Evolutionary conservation across 2,888 invertebrate species (phyloP).

Genomic region (Acronicta aceris): DNA sequence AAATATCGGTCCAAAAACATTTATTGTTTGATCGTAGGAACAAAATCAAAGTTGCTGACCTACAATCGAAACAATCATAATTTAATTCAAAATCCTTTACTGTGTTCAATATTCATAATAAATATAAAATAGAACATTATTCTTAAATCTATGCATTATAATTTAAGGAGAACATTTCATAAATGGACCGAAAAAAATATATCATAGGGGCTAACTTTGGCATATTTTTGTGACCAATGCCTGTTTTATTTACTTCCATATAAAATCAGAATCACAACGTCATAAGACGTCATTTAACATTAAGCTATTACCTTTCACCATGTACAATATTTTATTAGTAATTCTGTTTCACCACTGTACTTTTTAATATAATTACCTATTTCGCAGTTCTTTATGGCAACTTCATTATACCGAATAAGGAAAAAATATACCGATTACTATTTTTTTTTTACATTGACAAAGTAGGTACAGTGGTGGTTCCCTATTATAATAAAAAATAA

Average conservation of each 20-base stretch:
- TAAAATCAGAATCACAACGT: conserved; percentile 41
- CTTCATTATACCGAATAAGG: background rate
- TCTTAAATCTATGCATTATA: conserved; percentile 45
- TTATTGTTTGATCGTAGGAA: no score
- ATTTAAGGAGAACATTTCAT: conserved; percentile 46
- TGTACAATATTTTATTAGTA: conserved; percentile 35
- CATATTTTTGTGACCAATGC: conserved; percentile 81
- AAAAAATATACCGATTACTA: background rate
- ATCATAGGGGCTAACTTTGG: conserved; percentile 78
- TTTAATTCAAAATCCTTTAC: conserved; percentile 29
- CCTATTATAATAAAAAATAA: conserved; percentile 21
- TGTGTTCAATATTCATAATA: conserved; percentile 27
- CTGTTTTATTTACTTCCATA: conserved; percentile 42
- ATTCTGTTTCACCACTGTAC: conserved; percentile 23
- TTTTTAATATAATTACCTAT: background rate
- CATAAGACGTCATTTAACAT: conserved; percentile 30
- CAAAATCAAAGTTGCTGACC: background rate
- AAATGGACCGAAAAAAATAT: conserved; percentile 55
- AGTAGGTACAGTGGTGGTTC: conserved; percentile 20
- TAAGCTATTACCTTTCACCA: conserved; percentile 28
- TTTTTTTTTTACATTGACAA: background rate
- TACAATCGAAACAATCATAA: conserved; percentile 16
- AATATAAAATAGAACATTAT: conserved; percentile 33
- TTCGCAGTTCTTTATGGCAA: background rate
- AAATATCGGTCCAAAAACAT: no score